Conservation (phyloP, 2,888 invertebrate species). For the Rotaria magnacalcarata region DNA sequence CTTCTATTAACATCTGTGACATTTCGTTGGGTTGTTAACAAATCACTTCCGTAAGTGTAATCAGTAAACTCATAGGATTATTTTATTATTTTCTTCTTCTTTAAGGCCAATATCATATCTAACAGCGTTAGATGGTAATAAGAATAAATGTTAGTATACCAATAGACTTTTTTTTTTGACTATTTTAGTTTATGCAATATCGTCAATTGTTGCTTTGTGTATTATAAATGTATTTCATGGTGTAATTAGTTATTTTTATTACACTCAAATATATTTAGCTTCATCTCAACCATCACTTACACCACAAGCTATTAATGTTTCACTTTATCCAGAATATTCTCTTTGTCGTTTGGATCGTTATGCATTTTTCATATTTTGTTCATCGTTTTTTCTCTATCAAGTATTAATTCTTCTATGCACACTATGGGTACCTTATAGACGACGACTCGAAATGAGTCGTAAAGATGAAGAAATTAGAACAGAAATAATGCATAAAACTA, state of each 20-base stretch:
- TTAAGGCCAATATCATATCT: conserved; percentile 23
- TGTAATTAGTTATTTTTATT: conserved; percentile 27
- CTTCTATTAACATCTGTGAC: conserved; percentile 23
- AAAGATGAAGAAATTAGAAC: not conserved
- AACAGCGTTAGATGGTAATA: conserved; percentile 1
- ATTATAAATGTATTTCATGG: conserved; percentile 31
- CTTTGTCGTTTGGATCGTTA: conserved; percentile 12
- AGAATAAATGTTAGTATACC: not conserved
- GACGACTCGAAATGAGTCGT: not conserved
- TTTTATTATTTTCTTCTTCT: not conserved
- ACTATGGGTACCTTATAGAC: not conserved
- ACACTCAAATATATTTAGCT: conserved; percentile 8
- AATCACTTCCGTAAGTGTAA: not conserved
- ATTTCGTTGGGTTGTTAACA: conserved; percentile 34
- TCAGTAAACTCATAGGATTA: not conserved
- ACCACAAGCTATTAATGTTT: not conserved
- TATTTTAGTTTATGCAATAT: not conserved
- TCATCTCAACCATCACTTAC: not conserved
- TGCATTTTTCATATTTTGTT: not conserved
- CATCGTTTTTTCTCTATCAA: not conserved
- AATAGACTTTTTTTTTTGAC: not conserved
- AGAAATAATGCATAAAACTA: not conserved
- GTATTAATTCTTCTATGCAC: not conserved
- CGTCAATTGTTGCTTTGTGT: conserved; percentile 5
- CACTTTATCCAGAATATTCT: not conserved